Evolutionary conservation across 1,140 invertebrate species (phyloP), one percentile per base, ranked within the genome.

Genomic region (Halictus rubicundus): DNA sequence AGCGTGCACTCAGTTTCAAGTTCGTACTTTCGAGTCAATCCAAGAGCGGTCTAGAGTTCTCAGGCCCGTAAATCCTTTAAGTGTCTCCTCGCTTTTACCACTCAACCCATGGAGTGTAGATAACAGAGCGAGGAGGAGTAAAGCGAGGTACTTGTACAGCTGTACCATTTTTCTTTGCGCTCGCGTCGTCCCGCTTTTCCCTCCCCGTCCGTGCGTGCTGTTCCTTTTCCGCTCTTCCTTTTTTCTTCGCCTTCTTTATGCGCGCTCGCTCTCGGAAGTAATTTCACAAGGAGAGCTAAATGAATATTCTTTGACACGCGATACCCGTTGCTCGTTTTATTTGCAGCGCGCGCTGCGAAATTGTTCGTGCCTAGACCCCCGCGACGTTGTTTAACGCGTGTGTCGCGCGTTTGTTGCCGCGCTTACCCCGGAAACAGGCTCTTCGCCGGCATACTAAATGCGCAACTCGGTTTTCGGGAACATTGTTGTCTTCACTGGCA

Each of bases 1-100:
- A 66, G 68, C 76, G 42, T 75, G 69, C 77, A 86, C 84, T 86
- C 82, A 61, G 84, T 83, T 80, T 83, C 52, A 79, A 79, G 76
- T 72, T 84, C 82, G 79, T 80, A 72, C 71, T 83, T 82, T 78
- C 84, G 84, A 82, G 84, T 74, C 85, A 85, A 86, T 83, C 74
- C 84, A 72, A 78, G 79, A 87, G 81, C 86, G 85, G 80, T 90
- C 84, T 88, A 84, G 83, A 90, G 90, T 90, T 91, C 88, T 91
- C 88, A 88, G 82, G 85, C 82, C 89, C 88, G 90, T 91, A 90
- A 91, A 91, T 91, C 90, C 89, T 91, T 91, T 90, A 91, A 90
- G 89, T 91, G 89, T 90, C 89, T 88, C 86, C 72, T 82, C 87
- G 86, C 81, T 83, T 83, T 85, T 82, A 86, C 83, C 78, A 81